These are phyloP conservation scores for Leucopsar rothschildi DNA, from an alignment of 2,113 vertebrate species.

Conservation along the genomic window DNA sequence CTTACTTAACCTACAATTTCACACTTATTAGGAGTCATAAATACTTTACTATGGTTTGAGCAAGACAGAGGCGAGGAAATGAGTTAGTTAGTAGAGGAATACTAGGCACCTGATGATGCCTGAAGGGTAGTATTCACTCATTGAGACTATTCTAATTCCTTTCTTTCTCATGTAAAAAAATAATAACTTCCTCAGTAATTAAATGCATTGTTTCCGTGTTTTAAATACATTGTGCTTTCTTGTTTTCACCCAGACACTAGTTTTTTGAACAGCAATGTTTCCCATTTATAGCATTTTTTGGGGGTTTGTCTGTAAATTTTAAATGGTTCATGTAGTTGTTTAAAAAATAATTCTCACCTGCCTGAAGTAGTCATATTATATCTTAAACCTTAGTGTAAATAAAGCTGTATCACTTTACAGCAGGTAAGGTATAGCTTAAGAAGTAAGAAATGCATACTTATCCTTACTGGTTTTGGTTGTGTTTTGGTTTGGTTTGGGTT, in stretches of 20 bases:
- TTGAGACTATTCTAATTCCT: not conserved
- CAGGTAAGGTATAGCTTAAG: not conserved
- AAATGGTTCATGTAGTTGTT: not conserved
- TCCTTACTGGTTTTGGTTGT: not conserved
- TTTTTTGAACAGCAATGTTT: not conserved
- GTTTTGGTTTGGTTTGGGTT: not conserved
- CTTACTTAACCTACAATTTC: not conserved
- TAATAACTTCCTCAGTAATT: not conserved
- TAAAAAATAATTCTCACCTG: not conserved
- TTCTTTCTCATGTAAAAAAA: not conserved
- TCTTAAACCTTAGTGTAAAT: not conserved
- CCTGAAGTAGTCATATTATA: not conserved
- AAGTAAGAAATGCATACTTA: not conserved
- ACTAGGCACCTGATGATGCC: not conserved
- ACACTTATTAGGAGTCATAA: not conserved
- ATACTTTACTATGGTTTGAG: not conserved
- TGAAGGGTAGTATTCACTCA: not conserved
- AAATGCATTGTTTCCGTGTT: not conserved
- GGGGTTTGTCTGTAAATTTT: not conserved
- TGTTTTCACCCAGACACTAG: not conserved
- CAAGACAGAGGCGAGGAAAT: not conserved
- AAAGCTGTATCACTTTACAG: not conserved
- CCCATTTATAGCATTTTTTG: not conserved
- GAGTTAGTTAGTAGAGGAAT: not conserved
- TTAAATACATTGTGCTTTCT: not conserved